Evolutionary conservation across 2,888 invertebrate genomes (phyloP).

Genomic region (Pilophorus perplexus): DNA sequence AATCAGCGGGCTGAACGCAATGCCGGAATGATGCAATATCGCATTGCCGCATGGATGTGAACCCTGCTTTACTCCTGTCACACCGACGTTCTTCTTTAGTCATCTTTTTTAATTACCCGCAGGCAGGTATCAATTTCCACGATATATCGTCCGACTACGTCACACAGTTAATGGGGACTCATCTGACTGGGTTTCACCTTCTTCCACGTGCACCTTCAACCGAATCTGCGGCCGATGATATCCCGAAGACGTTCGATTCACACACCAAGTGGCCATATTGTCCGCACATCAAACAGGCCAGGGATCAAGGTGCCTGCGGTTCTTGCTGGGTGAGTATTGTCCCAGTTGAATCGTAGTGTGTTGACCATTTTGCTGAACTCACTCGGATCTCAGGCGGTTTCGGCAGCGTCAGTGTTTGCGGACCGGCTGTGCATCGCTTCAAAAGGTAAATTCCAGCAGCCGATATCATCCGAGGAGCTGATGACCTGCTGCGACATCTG

Average conservation of each 20-base stretch:
- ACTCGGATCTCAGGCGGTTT: constrained; percentile 38
- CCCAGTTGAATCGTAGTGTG: too few relatives aligned
- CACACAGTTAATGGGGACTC: not conserved
- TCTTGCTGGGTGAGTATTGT: constrained; percentile 66
- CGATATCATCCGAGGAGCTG: constrained; percentile 36
- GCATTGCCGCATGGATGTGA: too few relatives aligned
- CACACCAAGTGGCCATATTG: constrained; percentile 78
- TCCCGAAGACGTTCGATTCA: constrained; percentile 64
- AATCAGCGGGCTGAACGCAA: too few relatives aligned
- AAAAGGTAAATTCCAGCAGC: constrained; percentile 27
- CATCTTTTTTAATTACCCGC: not conserved
- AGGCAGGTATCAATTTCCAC: not conserved
- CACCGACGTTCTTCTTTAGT: too few relatives aligned
- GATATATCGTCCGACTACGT: not conserved
- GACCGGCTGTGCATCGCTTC: constrained; percentile 36
- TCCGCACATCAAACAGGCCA: constrained; percentile 73
- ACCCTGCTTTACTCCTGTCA: too few relatives aligned
- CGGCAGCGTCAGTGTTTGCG: constrained; percentile 31
- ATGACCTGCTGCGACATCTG: constrained; percentile 32
- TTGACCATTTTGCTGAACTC: not conserved
- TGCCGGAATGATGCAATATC: too few relatives aligned
- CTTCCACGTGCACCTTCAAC: too few relatives aligned
- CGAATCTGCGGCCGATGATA: not conserved
- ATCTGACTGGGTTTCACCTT: too few relatives aligned
- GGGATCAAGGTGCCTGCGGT: constrained; percentile 85